Evolutionary conservation across 2,797 vertebrate genomes (phyloP).

Genomic region (Cyclura pinguis): DNA sequence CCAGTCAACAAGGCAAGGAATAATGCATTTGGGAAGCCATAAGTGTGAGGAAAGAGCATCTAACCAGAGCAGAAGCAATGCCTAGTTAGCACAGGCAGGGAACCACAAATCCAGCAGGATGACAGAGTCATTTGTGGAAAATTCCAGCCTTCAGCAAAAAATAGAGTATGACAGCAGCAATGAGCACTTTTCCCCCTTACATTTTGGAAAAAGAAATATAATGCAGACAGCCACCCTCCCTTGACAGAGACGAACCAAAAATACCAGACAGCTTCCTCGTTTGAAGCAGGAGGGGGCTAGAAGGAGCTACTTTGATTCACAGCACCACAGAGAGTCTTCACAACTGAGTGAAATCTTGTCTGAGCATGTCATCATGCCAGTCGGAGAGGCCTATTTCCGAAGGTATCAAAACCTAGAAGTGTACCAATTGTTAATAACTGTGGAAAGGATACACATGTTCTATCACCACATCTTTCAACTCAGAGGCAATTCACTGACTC

Average conservation of each 20-base stretch:
- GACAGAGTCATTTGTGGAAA: slow-evolving; percentile 48
- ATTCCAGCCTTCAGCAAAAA: slow-evolving; percentile 57
- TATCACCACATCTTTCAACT: not conserved
- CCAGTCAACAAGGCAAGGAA: not conserved
- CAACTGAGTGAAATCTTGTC: not conserved
- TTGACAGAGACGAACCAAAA: slow-evolving; percentile 5
- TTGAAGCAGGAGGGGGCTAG: not conserved
- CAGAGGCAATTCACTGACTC: not conserved
- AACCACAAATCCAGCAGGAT: slow-evolving; percentile 17
- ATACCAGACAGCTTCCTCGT: slow-evolving; percentile 25
- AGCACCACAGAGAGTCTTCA: not conserved
- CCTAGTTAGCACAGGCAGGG: not conserved
- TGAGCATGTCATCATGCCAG: slow-evolving; percentile 1
- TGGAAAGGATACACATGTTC: not conserved
- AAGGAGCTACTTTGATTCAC: not conserved
- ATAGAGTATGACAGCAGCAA: slow-evolving; percentile 39
- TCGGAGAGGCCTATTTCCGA: not conserved
- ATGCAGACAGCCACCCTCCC: not conserved
- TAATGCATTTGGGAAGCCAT: slow-evolving; percentile 38
- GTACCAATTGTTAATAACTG: not conserved
- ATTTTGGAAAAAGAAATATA: slow-evolving; percentile 51
- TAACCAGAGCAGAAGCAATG: slow-evolving; percentile 29
- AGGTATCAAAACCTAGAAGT: not conserved
- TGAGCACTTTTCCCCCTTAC: slow-evolving; percentile 35
- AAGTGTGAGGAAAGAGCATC: slow-evolving; percentile 19